Base-by-base conservation (phyloP, 2,888 invertebrate species). In the Exephanes ischioxanthus region DNA sequence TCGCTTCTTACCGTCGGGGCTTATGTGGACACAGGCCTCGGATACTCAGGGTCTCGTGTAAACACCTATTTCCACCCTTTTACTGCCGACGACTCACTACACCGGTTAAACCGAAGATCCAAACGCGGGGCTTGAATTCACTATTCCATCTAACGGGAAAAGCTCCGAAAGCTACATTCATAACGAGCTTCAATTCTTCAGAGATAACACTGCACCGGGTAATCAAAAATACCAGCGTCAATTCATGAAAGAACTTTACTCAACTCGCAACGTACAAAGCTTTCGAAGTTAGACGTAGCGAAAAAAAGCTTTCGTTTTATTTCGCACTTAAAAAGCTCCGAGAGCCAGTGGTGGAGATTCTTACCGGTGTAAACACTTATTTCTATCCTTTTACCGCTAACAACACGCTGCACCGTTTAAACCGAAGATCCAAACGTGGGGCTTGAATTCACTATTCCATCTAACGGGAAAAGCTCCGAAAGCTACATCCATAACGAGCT, bases 41-140 rank as follows among this genome's bases (percentile, higher is more conserved):
- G 41, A 26, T 61, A 26, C 26, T 37, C 73, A 9, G 41, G 14
- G 45, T 73, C 26, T 45, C 16, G 41, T 58, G 45, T 58, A 73
- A 73, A 61, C 73, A 73, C 73, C 16, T 58, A 73, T 58, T 73
- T 61, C 45, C 45, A 73, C 73, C 45, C 73, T 72, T 58, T 72
- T 26, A 72, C 55, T 16, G 41, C 41, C 22, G 19, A 19, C 71
- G 37, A 33, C 26, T 53, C 51, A n/a, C 33, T 33, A 19, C 53
- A 19, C 22, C 9, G 70, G 66, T 66, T 76, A 41, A 26, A 48
- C 19, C 26, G 9, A 3, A 48, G 22, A 48, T 48, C 51, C 37
- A 70, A 16, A 45, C 6, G 16, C 5, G 41, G 30, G 9, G 22
- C 55, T n/a, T 22, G 55, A 22, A 55, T 55, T 55, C 19, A 55